These are phyloP conservation scores for Platycnemis pennipes DNA, from an alignment of 2,888 invertebrate species.

Conservation along the genomic window DNA sequence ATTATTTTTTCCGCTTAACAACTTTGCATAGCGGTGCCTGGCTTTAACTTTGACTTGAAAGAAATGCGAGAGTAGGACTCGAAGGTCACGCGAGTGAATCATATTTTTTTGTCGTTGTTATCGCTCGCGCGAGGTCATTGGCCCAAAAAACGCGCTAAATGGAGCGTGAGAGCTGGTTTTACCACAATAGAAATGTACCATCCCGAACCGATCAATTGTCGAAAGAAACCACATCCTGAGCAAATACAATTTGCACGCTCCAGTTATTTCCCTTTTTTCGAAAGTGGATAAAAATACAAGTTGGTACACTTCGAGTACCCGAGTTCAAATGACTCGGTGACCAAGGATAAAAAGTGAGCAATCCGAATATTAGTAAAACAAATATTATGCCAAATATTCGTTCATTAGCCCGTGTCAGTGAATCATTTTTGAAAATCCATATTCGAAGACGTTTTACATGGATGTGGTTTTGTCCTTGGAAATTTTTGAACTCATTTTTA, in stretches of 20 bases:
- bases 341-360: neutral
- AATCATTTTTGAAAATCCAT: no score
- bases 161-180: slow-evolving; percentile 8
- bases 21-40: neutral
- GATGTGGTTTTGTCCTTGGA: no score
- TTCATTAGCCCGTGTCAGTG: no score
- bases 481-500: no score
- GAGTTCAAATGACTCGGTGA: neutral
- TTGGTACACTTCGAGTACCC: neutral
- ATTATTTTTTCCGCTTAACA: neutral
- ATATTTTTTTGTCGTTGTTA: neutral
- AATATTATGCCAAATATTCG: no score
- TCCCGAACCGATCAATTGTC: neutral
- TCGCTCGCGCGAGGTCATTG: neutral
- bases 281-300: neutral
- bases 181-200: neutral
- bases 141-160: neutral
- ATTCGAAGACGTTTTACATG: no score
- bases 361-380: no score
- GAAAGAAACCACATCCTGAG: slow-evolving; percentile 18
- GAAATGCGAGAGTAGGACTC: neutral
- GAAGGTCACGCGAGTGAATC: neutral
- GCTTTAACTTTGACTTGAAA: neutral
- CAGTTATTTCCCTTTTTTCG: neutral
- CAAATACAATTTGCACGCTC: slow-evolving; percentile 27